Evolutionary conservation across 2,797 vertebrate species (phyloP).

Genomic region (Melanotaenia trifasciata): DNA sequence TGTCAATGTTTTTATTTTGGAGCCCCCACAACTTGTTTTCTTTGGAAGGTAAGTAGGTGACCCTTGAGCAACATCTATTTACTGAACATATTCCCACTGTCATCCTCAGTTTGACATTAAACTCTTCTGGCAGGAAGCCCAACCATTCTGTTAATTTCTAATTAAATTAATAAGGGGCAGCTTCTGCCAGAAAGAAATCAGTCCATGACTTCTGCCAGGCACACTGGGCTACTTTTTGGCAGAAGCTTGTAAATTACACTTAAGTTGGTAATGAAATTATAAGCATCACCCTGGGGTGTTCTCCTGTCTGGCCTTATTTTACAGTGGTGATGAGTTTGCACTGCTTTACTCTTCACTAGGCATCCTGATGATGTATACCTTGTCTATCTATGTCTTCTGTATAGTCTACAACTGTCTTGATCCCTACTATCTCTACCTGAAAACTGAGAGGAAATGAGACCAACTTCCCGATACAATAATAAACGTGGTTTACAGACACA

Average conservation of each 20-base stretch:
- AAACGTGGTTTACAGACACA: no score
- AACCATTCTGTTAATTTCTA: constrained; percentile 40
- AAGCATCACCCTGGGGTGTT: constrained; percentile 39
- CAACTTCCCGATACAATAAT: constrained; percentile 11
- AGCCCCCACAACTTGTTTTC: not conserved
- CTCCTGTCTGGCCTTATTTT: constrained; percentile 56
- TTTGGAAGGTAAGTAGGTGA: not conserved
- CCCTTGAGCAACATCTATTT: not conserved
- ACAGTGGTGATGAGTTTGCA: constrained; percentile 30
- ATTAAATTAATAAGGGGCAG: constrained; percentile 49
- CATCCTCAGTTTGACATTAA: constrained; percentile 46
- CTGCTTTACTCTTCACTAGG: constrained; percentile 40
- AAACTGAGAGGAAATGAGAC: constrained; percentile 16
- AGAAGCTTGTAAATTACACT: constrained; percentile 43
- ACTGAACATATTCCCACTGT: not conserved
- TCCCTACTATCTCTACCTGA: constrained; percentile 28
- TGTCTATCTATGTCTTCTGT: constrained; percentile 29
- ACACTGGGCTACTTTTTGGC: constrained; percentile 47
- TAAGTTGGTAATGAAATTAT: constrained; percentile 53
- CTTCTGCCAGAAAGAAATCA: constrained; percentile 41
- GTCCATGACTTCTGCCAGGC: constrained; percentile 27
- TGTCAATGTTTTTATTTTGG: no score
- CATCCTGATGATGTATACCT: constrained; percentile 45
- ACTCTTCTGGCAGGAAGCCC: constrained; percentile 30
- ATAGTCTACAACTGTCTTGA: constrained; percentile 14